Evolutionary conservation across 2,113 vertebrate genomes (phyloP).

Genomic region (Elgaria multicarinata): DNA sequence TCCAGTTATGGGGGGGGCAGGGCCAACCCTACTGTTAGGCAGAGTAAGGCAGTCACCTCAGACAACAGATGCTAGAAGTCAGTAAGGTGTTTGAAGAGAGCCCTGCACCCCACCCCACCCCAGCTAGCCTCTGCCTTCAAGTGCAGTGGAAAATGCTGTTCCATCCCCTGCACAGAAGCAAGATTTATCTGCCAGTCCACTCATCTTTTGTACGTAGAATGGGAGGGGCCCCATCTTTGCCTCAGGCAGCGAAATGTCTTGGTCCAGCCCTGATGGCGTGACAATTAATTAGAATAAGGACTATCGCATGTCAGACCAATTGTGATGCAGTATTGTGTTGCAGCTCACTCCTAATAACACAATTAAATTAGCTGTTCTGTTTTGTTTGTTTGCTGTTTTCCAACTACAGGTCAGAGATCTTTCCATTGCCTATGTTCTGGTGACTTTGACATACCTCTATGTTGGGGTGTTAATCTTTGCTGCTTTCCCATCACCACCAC

Average conservation of each 20-base stretch:
- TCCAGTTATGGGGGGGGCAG: background rate
- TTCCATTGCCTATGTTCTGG: conserved; percentile 92
- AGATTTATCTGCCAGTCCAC: too few relatives aligned
- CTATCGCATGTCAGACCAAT: background rate
- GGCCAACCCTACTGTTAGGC: too few relatives aligned
- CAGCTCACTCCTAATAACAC: background rate
- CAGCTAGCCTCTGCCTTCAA: too few relatives aligned
- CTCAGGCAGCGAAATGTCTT: too few relatives aligned
- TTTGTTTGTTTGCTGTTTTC: conserved; percentile 33
- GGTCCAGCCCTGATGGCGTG: background rate
- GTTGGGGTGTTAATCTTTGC: conserved; percentile 93
- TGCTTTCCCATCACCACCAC: conserved; percentile 91
- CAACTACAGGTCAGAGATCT: conserved; percentile 90
- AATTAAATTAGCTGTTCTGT: conserved; percentile 7
- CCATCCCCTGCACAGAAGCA: too few relatives aligned
- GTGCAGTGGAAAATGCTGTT: too few relatives aligned
- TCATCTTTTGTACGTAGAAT: too few relatives aligned
- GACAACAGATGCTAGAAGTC: too few relatives aligned
- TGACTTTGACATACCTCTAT: conserved; percentile 93
- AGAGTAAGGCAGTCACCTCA: too few relatives aligned
- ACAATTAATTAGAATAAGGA: background rate
- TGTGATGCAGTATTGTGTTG: background rate
- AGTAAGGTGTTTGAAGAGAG: too few relatives aligned
- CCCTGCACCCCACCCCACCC: too few relatives aligned
- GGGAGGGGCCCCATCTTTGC: too few relatives aligned